Percentiles rank a stretch among this genome's conserved stretches.
Conservation (phyloP, 2,113 vertebrate genomes). For the Artemisiospiza belli region DNA sequence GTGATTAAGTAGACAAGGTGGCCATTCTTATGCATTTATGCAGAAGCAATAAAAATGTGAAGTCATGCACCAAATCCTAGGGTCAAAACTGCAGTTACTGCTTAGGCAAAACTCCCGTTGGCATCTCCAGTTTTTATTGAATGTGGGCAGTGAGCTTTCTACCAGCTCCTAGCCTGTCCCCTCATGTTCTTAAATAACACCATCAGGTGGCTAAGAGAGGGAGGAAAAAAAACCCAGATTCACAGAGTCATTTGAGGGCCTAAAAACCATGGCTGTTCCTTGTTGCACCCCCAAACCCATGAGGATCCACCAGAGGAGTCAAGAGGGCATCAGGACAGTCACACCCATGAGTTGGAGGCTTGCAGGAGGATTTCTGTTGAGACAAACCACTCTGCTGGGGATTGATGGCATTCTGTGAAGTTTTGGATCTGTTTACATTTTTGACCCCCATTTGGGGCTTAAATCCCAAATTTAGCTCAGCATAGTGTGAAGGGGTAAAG, state of each 20-base stretch:
- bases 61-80: constrained; percentile 20
- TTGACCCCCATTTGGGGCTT: background rate
- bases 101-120: background rate
- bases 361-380: background rate
- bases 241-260: rapidly evolving
- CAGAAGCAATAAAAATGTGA: constrained; percentile 34
- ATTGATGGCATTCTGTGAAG: background rate
- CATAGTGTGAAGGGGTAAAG: background rate
- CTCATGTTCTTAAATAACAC: background rate
- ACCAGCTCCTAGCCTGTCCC: background rate
- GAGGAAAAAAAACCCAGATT: background rate
- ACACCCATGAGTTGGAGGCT: background rate
- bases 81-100: constrained; percentile 26
- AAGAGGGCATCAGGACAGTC: background rate
- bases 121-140: background rate
- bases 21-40: constrained; percentile 52
- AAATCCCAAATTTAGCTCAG: background rate
- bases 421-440: background rate
- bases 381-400: background rate
- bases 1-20: constrained; percentile 44
- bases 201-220: background rate
- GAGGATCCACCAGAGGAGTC: background rate
- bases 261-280: background rate
- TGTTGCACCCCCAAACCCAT: background rate
- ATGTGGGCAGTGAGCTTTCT: background rate